These are phyloP conservation scores for Grammomys dolichurus DNA, from an alignment of 2,113 vertebrate species.

Conservation along the genomic window DNA sequence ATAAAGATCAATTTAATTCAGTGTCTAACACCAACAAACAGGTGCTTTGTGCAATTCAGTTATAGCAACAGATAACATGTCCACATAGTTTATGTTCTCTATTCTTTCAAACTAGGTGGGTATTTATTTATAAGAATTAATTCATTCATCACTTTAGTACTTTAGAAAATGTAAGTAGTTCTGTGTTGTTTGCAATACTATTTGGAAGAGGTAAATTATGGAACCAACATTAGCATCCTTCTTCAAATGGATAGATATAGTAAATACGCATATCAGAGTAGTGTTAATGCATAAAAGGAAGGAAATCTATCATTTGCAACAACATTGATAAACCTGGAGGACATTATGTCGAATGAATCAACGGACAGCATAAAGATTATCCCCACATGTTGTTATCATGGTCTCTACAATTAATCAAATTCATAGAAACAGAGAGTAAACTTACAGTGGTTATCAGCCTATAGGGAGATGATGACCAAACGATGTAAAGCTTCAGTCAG, in stretches of 20 bases:
- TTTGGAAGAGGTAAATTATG: background rate
- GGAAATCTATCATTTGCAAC: background rate
- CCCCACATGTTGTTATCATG: background rate
- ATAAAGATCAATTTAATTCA: background rate
- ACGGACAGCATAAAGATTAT: background rate
- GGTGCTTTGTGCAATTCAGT: background rate
- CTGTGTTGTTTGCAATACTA: background rate
- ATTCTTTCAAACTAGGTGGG: background rate
- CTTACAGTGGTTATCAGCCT: background rate
- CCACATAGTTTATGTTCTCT: background rate
- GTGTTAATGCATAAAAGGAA: background rate
- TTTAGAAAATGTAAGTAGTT: background rate
- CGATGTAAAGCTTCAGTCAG: background rate
- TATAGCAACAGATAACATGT: background rate
- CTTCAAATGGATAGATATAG: background rate
- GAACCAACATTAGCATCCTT: background rate
- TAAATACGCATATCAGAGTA: background rate
- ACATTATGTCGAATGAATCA: background rate
- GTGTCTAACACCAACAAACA: background rate
- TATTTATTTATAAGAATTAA: slow-evolving; percentile 1
- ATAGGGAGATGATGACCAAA: background rate
- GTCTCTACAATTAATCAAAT: background rate
- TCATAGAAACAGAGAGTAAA: background rate
- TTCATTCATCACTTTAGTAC: no score
- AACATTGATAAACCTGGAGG: background rate